Evolutionary conservation across 2,888 invertebrate genomes (phyloP).

Genomic region (Calliphora vomitoria): DNA sequence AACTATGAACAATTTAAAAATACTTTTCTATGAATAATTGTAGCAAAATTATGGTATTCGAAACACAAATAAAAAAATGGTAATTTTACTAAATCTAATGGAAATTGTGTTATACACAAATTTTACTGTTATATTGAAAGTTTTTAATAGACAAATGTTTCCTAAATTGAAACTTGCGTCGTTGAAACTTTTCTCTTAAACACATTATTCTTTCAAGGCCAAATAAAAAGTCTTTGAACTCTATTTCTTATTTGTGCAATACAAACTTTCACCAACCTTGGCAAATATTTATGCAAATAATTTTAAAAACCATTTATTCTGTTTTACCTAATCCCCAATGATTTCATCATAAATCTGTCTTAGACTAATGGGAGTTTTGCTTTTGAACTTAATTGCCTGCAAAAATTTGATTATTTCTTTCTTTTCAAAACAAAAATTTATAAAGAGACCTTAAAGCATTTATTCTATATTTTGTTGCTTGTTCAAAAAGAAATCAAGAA

Average conservation of each 20-base stretch:
- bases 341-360: neutral
- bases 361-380: neutral
- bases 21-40: too few species aligned
- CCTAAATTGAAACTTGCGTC: too few species aligned
- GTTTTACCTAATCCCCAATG: neutral
- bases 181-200: neutral
- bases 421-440: neutral
- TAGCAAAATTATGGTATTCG: too few species aligned
- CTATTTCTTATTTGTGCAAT: neutral
- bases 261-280: neutral
- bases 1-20: too few species aligned
- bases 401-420: conserved; percentile 21
- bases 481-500: neutral
- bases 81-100: too few species aligned
- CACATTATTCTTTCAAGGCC: neutral
- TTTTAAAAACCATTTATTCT: conserved; percentile 7
- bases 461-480: neutral
- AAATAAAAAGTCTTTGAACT: neutral
- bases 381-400: neutral
- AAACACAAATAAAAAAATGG: too few species aligned
- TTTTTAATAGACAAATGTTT: too few species aligned
- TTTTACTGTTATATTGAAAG: too few species aligned
- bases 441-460: neutral
- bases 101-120: too few species aligned
- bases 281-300: conserved; percentile 21